Base-by-base conservation (phyloP, 30 jellyfish, hydroid and myxozoan genomes). In the Aurelia sp. region DNA sequence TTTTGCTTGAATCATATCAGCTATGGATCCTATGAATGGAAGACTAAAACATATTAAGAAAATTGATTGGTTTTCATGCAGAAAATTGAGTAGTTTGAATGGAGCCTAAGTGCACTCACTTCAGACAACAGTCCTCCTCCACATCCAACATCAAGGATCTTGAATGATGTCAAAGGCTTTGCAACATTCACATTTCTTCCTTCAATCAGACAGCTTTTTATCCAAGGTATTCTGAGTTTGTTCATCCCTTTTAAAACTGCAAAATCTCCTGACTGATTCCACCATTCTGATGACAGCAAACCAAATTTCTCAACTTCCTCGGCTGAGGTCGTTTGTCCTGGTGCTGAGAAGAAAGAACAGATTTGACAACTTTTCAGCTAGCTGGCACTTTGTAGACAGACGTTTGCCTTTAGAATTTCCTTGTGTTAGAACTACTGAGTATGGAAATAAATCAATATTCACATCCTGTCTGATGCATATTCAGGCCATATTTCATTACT, bases 51-150 rank as follows among this genome's bases (percentile, higher is more conserved):
- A 27, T 27, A 2, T 2, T n/a, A n/a, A n/a, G 13, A 44, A 44
- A 44, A 44, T 44, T 13, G 15, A 44, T 5, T 10, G 15, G 11
- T 11, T 35, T 40, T 37, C 30, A 19, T 37, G 55, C 0, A 44
- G 10, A 44, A 37, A 40, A 40, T 35, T 7, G 27, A 1, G 19
- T n/a, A 0, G 31, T 11, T 20, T n/a, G n/a, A 15, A 78, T 37
- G 30, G 23, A 27, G 40, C 27, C 15, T 35, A 30, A 58, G 31
- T 20, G 23, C 22, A 12, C 66, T n/a, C 84, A 93, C 99, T 90
- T 87, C 97, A 20, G 96, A 71, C 30, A 94, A 77, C 18, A 94
- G 83, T 37, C 99, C 99, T 12, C 97, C 99, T 21, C 99, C 99
- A 83, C 96, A 89, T 18, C 99, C 99, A 71, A 94, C 97, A 55